Percentiles rank a stretch among this genome's conserved stretches.
Conservation (phyloP, 2,113 vertebrate genomes). For the Felis chaus region DNA sequence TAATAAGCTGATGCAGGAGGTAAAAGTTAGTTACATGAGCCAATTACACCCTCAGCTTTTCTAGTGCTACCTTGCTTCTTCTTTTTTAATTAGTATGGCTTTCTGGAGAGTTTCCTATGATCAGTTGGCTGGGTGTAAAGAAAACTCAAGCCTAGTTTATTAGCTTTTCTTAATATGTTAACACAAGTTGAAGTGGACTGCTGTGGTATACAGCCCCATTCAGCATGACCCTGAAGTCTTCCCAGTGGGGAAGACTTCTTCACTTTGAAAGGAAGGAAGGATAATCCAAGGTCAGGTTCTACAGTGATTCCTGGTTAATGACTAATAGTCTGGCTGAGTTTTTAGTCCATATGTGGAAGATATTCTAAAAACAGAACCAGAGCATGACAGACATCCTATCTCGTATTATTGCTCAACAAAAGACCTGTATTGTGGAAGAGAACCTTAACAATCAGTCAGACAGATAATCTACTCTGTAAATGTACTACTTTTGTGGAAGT, state of each 20-base stretch:
- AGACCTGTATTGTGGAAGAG: not conserved
- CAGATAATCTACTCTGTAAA: not conserved
- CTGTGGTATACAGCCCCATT: not conserved
- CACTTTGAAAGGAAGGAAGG: not conserved
- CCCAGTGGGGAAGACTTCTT: not conserved
- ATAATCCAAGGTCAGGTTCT: not conserved
- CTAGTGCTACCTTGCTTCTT: not conserved
- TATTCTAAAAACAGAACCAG: not conserved
- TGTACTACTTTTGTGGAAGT: not conserved
- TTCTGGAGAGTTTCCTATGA: not conserved
- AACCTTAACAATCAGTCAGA: not conserved
- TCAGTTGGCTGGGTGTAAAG: not conserved
- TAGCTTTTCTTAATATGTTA: not conserved
- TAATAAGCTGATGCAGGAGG: not conserved
- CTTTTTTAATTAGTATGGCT: not conserved
- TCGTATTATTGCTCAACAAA: not conserved
- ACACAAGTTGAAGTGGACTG: not conserved
- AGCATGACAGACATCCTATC: not conserved
- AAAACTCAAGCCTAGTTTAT: not conserved
- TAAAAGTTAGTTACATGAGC: not conserved
- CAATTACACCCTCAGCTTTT: not conserved
- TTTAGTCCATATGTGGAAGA: not conserved
- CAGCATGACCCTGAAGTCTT: not conserved
- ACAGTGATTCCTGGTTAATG: not conserved
- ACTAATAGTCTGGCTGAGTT: not conserved